These are phyloP conservation scores for Epistrophella euchroma DNA, from an alignment of 2,888 invertebrate species.

Conservation along the genomic window DNA sequence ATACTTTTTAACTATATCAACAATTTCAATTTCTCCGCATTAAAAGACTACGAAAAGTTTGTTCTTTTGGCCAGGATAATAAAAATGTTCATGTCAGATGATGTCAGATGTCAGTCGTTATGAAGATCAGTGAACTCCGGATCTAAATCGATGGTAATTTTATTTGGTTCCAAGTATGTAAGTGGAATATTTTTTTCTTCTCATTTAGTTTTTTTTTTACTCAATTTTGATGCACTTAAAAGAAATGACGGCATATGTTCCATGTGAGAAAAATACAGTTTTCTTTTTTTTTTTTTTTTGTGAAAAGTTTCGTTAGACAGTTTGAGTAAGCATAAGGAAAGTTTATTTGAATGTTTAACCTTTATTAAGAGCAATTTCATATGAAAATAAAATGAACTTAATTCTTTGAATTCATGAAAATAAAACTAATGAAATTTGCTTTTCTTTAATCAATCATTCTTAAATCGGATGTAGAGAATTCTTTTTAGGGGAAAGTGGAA, in stretches of 20 bases:
- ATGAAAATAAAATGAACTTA: neutral
- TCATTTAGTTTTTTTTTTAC: neutral
- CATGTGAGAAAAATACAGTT: neutral
- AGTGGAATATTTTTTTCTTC: neutral
- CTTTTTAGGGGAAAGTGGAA: neutral
- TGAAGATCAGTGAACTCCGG: conserved; percentile 64
- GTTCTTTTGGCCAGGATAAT: conserved; percentile 43
- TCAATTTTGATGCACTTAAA: conserved; percentile 13
- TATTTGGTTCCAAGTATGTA: conserved; percentile 37
- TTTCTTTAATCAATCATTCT: conserved; percentile 5
- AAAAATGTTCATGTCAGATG: conserved; percentile 67
- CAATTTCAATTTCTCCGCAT: conserved; percentile 47
- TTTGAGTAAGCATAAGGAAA: neutral
- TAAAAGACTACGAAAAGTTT: conserved; percentile 46
- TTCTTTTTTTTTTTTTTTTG: neutral
- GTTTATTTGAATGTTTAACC: neutral
- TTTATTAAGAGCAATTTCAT: neutral
- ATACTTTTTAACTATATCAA: neutral
- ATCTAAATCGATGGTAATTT: conserved; percentile 53
- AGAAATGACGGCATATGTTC: conserved; percentile 23
- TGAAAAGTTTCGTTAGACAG: neutral
- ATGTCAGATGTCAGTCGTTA: conserved; percentile 68
- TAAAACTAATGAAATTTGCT: neutral
- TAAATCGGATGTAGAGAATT: neutral
- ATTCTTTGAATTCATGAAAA: neutral